Percentiles rank a stretch among this genome's conserved stretches.
phyloP scores from a whole-genome alignment of 2,888 invertebrate species.

The Actias luna region DNA sequence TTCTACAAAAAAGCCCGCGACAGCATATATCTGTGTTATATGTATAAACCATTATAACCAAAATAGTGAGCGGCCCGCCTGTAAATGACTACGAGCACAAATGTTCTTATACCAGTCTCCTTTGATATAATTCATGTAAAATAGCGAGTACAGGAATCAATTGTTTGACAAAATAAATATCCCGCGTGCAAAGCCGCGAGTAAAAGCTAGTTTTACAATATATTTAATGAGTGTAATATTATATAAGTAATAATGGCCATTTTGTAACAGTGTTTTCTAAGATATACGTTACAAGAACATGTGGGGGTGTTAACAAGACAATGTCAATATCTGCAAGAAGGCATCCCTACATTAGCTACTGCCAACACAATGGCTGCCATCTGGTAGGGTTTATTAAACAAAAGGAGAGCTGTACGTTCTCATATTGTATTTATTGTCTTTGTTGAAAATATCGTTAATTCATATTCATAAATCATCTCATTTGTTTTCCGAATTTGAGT shows the following conservation, averaged over 20 bases:
- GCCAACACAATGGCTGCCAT: slow-evolving; percentile 11
- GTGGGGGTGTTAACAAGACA: background rate
- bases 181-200: too few species aligned
- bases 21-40: too few species aligned
- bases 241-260: background rate
- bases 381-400: background rate
- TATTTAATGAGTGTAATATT: too few species aligned
- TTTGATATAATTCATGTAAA: too few species aligned
- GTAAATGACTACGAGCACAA: too few species aligned
- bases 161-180: too few species aligned
- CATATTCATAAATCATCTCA: background rate
- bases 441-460: background rate
- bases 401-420: background rate
- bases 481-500: background rate
- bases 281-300: background rate
- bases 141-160: too few species aligned
- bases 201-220: too few species aligned
- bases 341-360: background rate
- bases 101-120: too few species aligned
- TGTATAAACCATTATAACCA: too few species aligned
- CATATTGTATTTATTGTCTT: slow-evolving; percentile 6
- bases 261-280: background rate
- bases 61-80: too few species aligned
- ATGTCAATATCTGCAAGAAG: background rate
- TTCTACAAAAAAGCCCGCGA: too few species aligned